Percentiles rank a stretch among this genome's conserved stretches.
These are phyloP conservation scores for Anthoscopus minutus DNA, from an alignment of 2,113 vertebrate genomes.

Conservation along the genomic window DNA sequence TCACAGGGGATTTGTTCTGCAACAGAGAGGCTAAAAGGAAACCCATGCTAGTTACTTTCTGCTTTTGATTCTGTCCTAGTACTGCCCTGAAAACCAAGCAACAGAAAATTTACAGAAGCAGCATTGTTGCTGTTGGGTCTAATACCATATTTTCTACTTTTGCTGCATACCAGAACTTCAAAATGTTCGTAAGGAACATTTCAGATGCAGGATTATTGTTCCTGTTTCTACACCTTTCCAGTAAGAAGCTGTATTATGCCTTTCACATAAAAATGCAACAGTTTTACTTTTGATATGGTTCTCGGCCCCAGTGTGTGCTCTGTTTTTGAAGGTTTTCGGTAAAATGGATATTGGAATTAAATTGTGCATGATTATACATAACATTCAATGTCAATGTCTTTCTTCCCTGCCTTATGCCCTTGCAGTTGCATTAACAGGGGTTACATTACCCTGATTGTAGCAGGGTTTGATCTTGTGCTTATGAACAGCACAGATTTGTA, in stretches of 20 bases:
- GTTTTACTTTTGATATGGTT: neutral
- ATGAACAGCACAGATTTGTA: neutral
- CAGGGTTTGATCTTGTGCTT: neutral
- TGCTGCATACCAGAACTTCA: neutral
- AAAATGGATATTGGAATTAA: neutral
- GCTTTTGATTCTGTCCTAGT: neutral
- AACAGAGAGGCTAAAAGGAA: slow-evolving; percentile 31
- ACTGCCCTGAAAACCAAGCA: slow-evolving; percentile 7
- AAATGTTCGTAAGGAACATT: neutral
- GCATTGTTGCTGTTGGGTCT: slow-evolving; percentile 37
- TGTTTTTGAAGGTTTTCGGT: neutral
- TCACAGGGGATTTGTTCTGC: slow-evolving; percentile 39
- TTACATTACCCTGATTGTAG: neutral
- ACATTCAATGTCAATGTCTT: neutral
- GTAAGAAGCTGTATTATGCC: neutral
- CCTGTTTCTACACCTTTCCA: neutral
- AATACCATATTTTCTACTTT: neutral
- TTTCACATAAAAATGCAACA: neutral
- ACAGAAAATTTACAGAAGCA: slow-evolving; percentile 21
- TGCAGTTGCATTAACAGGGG: neutral
- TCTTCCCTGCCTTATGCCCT: neutral
- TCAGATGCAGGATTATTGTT: neutral
- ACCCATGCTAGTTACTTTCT: neutral
- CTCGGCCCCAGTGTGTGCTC: neutral
- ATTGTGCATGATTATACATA: neutral